Percentiles rank a stretch among this genome's conserved stretches.
phyloP scores from a whole-genome alignment of 1,140 invertebrate genomes.

The Euura lappo region DNA sequence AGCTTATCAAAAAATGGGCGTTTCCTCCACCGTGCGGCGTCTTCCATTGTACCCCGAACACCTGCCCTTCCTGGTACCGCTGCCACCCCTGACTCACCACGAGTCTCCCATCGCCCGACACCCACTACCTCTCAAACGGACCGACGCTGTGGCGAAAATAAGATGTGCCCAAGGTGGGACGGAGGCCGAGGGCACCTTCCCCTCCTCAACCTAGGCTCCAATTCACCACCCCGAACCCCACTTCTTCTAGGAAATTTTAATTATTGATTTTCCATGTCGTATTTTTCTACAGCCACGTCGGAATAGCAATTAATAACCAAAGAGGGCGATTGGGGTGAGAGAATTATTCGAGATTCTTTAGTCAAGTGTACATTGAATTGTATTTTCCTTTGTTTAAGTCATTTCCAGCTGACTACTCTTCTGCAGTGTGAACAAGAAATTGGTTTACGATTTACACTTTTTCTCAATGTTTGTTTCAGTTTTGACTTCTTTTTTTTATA shows the following conservation, averaged over 20 bases:
- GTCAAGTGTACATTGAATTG: too few species aligned
- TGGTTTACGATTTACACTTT: too few species aligned
- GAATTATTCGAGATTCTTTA: too few species aligned
- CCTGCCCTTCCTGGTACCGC: conserved; percentile 30
- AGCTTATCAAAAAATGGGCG: conserved; percentile 64
- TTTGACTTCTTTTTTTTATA: too few species aligned
- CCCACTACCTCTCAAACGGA: background rate
- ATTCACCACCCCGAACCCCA: background rate
- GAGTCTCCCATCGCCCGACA: conserved; percentile 26
- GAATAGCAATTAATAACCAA: too few species aligned
- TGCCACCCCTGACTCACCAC: conserved; percentile 7
- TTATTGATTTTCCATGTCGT: background rate
- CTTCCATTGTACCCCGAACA: conserved; percentile 50
- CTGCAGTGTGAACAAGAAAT: too few species aligned
- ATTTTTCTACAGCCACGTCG: too few species aligned
- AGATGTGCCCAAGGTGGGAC: background rate
- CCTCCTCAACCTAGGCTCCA: background rate
- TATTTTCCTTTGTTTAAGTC: too few species aligned
- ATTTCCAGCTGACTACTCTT: too few species aligned
- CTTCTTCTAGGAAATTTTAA: background rate
- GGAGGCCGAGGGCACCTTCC: background rate
- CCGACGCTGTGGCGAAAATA: background rate
- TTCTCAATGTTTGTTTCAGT: too few species aligned
- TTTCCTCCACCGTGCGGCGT: conserved; percentile 51
- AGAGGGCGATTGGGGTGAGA: too few species aligned